These are phyloP conservation scores for Diceros bicornis DNA, from an alignment of 2,797 vertebrate genomes.

Conservation along the genomic window DNA sequence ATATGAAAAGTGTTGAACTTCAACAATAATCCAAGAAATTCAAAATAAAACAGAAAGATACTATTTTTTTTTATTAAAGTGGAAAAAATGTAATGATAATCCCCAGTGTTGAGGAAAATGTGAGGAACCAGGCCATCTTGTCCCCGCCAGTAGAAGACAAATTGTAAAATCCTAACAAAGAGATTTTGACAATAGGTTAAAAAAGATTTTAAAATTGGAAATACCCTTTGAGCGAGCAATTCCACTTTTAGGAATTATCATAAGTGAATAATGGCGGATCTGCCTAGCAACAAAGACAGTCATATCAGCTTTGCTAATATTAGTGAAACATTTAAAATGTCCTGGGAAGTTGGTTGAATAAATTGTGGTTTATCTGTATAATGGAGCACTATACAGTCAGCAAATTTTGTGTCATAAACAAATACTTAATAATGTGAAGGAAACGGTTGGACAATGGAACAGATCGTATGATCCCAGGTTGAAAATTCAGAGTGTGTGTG, in stretches of 20 bases:
- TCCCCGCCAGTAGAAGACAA: background rate
- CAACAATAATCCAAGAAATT: background rate
- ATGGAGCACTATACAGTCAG: fast-evolving
- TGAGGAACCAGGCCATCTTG: fast-evolving
- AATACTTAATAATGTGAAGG: fast-evolving
- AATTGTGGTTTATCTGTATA: fast-evolving
- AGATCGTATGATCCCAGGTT: fast-evolving
- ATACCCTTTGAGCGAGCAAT: fast-evolving
- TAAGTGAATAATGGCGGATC: fast-evolving
- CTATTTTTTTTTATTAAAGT: background rate
- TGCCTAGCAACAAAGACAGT: fast-evolving
- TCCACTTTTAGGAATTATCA: background rate
- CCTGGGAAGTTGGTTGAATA: background rate
- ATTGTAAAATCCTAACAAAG: fast-evolving
- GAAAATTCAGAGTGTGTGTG: fast-evolving
- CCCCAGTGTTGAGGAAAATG: fast-evolving
- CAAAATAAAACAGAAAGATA: background rate
- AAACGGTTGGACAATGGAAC: fast-evolving
- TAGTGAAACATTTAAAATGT: fast-evolving
- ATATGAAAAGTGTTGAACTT: background rate
- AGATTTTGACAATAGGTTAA: background rate
- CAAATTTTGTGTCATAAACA: fast-evolving
- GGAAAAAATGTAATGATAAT: background rate
- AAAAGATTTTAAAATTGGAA: fast-evolving
- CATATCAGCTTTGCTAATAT: fast-evolving